Evolutionary conservation across 53 echinoderm and acorn worm species (phyloP), one percentile per base, ranked within the genome.

Genomic region (Paelopatides confundens): DNA sequence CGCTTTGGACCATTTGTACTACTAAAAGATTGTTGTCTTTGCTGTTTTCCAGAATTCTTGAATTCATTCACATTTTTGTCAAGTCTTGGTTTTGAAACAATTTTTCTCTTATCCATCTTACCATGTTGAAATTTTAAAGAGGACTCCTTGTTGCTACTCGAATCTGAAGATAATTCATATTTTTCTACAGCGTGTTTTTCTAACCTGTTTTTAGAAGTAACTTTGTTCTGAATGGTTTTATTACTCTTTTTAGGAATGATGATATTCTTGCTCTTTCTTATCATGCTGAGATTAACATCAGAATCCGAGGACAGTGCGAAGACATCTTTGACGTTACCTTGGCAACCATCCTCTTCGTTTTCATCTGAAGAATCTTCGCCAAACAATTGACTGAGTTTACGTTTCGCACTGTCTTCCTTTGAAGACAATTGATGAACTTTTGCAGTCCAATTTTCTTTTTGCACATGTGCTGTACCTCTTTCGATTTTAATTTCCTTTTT

Each of bases 321-420:
- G 28, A 10, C 14, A 21, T 50, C 79, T 0, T 28, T 27, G 14
- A 50, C 53, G 4, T 17, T 3, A 29, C 14, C 53, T n/a, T n/a
- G n/a, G n/a, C n/a, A n/a, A n/a, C n/a, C n/a, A 79, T 18, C 49
- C 21, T 53, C 53, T 6, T 79, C 79, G 7, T 48, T 31, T 3
- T 79, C 79, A 51, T 79, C 51, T 21, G 79, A 79, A 10, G 79
- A 79, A 48, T 79, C 74, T 21, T 74, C 79, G 21, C 79, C 79
- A 32, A 79, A 79, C 21, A 79, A 52, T 21, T 79, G 79, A 31
- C 79, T 79, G 21, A 79, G 48, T 79, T 52, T 79, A 10, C 9
- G 10, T n/a, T 79, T 79, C 3, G 79, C 79, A 53, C 26, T 53
- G 24, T 24, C 74, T 74, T 38, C 79, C 51, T 79, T 53, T 31